Conservation (phyloP, 2,888 invertebrate species). For the Luffia ferchaultella region DNA sequence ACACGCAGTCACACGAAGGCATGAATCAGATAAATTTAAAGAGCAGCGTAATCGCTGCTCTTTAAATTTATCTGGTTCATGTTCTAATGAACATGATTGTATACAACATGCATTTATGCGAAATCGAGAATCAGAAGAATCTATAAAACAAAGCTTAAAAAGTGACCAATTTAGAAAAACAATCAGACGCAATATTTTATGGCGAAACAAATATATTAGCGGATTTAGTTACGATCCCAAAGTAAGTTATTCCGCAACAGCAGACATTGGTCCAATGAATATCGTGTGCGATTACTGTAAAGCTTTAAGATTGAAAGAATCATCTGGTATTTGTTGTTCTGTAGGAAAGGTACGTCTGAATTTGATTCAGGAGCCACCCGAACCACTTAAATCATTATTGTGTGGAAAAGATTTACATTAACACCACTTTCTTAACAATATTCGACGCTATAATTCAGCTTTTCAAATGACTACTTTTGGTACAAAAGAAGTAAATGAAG, state of each 20-base stretch:
- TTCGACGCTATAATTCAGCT: conserved; percentile 17
- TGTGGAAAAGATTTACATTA: conserved; percentile 18
- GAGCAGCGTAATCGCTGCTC: background rate
- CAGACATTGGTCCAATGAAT: conserved; percentile 24
- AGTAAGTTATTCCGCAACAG: conserved; percentile 21
- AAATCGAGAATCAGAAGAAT: background rate
- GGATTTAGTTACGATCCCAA: conserved; percentile 22
- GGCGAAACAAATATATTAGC: background rate
- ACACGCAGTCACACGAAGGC: background rate
- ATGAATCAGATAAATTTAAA: background rate
- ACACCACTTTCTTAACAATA: conserved; percentile 20
- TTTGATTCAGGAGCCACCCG: conserved; percentile 26
- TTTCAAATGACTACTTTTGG: conserved; percentile 26
- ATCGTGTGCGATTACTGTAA: conserved; percentile 24
- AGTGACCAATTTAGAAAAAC: background rate
- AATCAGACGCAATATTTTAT: background rate
- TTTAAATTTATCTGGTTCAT: no score
- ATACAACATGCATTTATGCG: background rate
- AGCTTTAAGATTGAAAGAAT: background rate
- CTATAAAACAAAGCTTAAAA: background rate
- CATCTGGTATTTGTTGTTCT: conserved; percentile 6
- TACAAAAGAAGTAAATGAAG: conserved; percentile 20
- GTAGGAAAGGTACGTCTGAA: conserved; percentile 32
- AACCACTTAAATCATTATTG: conserved; percentile 24
- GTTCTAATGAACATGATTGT: background rate